Conservation (phyloP, 2,113 vertebrate genomes). For the Cheilinus undulatus region DNA sequence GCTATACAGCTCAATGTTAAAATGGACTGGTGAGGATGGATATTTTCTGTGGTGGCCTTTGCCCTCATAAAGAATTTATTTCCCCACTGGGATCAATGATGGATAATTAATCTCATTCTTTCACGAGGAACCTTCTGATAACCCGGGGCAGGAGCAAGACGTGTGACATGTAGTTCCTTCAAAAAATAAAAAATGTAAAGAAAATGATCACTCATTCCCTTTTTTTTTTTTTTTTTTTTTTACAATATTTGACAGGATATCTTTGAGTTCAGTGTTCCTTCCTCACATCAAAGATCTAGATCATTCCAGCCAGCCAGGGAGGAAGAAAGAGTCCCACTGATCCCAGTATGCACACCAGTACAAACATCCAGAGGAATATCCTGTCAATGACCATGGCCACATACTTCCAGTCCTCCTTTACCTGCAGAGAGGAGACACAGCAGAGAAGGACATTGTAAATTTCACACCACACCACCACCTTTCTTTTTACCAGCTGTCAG, state of each 20-base stretch:
- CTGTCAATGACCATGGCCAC: conserved; percentile 99
- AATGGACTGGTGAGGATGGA: conserved; percentile 19
- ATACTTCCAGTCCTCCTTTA: conserved; percentile 98
- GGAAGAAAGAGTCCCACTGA: conserved; percentile 96
- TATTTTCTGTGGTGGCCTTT: conserved; percentile 60
- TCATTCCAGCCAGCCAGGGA: conserved; percentile 98
- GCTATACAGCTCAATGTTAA: conserved; percentile 41
- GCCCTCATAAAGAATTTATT: conserved; percentile 74
- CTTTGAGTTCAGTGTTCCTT: conserved; percentile 18
- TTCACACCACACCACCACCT: conserved; percentile 43
- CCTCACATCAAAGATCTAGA: conserved; percentile 74
- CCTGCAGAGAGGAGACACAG: conserved; percentile 80
- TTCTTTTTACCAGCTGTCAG: conserved; percentile 63
- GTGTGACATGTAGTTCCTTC: conserved; percentile 17
- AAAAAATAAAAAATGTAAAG: conserved; percentile 42
- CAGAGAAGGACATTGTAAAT: conserved; percentile 55
- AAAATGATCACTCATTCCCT: conserved; percentile 14
- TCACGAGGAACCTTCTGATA: conserved; percentile 36
- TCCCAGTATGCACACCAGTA: conserved; percentile 95
- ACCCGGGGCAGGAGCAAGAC: conserved; percentile 20
- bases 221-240: conserved; percentile 21
- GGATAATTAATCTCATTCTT: conserved; percentile 53
- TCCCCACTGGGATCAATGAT: conserved; percentile 44
- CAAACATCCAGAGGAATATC: conserved; percentile 99
- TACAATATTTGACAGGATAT: conserved; percentile 14